Evolutionary conservation across 2,113 vertebrate genomes (phyloP), one percentile per base, ranked within the genome.

Genomic region (Fukomys damarensis): DNA sequence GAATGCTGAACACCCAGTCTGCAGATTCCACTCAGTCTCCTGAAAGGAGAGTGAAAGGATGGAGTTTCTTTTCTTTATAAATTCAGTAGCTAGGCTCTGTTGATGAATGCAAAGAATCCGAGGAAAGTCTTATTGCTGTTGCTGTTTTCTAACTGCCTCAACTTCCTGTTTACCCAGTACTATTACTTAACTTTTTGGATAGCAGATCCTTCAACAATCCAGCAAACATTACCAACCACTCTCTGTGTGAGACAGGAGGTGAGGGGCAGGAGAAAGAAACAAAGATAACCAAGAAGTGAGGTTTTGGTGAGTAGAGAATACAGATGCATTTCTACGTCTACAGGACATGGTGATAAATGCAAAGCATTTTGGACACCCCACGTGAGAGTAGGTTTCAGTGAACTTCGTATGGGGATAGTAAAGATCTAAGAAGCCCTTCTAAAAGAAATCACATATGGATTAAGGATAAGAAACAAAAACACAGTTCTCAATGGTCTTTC

Each of bases 11-110:
- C 49, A 17, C 91, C 92, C 97, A 16, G 66, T 58, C 4, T 93
- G 61, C 77, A 91, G 96, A 97, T 96, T 96, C 86, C 85, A n/a
- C n/a, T n/a, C n/a, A n/a, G n/a, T 97, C 79, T 0, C 2, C 56
- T 93, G 96, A 96, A 52, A 41, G 35, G 12, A 94, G 86, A 77
- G 65, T 12, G 66, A 61, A 72, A 41, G 91, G 59, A 35, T 19
- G n/a, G 74, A 85, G 68, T 52, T 66, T 43, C 81, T 58, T 28
- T 49, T 85, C 76, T 82, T 91, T 68, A 66, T 59, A 90, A 92
- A 90, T 61, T 59, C 84, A 93, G 97, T 96, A 93, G 89, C 89
- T 95, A 1, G 0, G 24, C 58, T 81, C 68, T 10, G 86, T 59
- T 17, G 6, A 22, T 0, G 28, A 96, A 49, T 26, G 72, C 83